Percentiles rank a stretch among this genome's conserved stretches.
phyloP scores from a whole-genome alignment of 1,140 invertebrate species.

The Nasonia giraulti region DNA sequence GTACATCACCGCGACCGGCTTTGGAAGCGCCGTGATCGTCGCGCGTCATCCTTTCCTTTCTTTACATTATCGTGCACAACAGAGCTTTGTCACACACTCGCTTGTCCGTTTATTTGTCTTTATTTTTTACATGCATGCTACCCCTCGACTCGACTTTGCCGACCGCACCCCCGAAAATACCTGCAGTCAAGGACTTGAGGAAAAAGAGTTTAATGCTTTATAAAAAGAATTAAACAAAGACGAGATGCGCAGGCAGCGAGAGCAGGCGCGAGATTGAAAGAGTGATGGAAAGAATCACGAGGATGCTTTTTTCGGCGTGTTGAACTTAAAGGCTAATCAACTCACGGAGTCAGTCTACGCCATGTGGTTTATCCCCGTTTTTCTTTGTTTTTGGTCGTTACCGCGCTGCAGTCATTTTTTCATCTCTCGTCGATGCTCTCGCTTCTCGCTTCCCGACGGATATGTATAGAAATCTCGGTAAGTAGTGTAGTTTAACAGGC shows the following conservation, averaged over 20 bases:
- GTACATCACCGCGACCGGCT: neutral
- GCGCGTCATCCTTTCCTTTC: neutral
- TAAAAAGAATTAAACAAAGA: conserved; percentile 11
- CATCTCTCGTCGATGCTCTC: neutral
- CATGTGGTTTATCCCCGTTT: neutral
- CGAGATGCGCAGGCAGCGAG: neutral
- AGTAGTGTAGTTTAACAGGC: conserved; percentile 21
- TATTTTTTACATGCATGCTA: neutral
- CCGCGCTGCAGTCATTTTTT: neutral
- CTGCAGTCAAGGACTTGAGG: conserved; percentile 6
- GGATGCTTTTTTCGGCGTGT: neutral
- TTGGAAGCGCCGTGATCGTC: conserved; percentile 11
- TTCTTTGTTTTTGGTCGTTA: neutral
- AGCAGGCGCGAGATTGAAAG: neutral
- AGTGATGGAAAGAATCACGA: neutral
- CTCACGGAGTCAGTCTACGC: neutral
- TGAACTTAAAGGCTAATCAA: neutral
- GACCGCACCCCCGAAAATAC: neutral
- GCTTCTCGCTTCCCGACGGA: neutral
- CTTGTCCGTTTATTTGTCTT: conserved; percentile 18
- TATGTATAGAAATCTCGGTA: conserved; percentile 43
- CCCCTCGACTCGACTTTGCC: neutral
- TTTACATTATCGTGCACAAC: neutral
- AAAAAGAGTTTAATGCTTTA: neutral
- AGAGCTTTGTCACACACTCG: conserved; percentile 16